Percentiles rank a stretch among this genome's conserved stretches.
phyloP scores from a whole-genome alignment of 2,113 vertebrate genomes.

The Gasterosteus nipponicus region DNA sequence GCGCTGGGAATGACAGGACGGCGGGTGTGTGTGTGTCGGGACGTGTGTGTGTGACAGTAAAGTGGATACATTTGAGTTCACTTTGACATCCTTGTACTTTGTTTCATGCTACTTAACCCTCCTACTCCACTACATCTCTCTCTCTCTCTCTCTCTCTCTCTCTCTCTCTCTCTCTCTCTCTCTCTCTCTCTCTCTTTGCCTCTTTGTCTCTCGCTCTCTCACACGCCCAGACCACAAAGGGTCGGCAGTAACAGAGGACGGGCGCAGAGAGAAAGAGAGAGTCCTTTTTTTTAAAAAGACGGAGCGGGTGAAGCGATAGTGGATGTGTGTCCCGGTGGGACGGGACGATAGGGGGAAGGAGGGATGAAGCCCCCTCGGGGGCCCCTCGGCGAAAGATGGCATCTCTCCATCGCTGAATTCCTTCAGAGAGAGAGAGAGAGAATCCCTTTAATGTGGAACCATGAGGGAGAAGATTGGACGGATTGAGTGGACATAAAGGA shows the following conservation, averaged over 20 bases:
- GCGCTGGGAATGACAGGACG: slow-evolving; percentile 9
- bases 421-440: slow-evolving; percentile 18
- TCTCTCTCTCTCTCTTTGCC: neutral
- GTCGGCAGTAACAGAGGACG: slow-evolving; percentile 21
- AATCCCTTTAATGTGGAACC: slow-evolving; percentile 24
- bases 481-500: neutral
- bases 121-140: too few species aligned
- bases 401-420: slow-evolving; percentile 46
- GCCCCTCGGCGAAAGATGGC: slow-evolving; percentile 46
- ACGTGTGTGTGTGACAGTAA: neutral
- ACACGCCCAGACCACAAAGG: slow-evolving; percentile 35
- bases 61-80: too few species aligned
- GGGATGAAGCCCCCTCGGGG: slow-evolving; percentile 35
- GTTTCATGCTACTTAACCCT: too few species aligned
- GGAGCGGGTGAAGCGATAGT: slow-evolving; percentile 58
- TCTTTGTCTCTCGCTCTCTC: neutral
- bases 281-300: slow-evolving; percentile 17
- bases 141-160: too few species aligned
- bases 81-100: too few species aligned
- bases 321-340: slow-evolving; percentile 46
- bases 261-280: slow-evolving; percentile 24
- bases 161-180: neutral
- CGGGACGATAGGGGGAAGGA: slow-evolving; percentile 35
- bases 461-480: neutral
- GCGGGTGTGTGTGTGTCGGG: slow-evolving; percentile 28